Conservation (phyloP, 2,797 vertebrate genomes). For the Lithobates pipiens region DNA sequence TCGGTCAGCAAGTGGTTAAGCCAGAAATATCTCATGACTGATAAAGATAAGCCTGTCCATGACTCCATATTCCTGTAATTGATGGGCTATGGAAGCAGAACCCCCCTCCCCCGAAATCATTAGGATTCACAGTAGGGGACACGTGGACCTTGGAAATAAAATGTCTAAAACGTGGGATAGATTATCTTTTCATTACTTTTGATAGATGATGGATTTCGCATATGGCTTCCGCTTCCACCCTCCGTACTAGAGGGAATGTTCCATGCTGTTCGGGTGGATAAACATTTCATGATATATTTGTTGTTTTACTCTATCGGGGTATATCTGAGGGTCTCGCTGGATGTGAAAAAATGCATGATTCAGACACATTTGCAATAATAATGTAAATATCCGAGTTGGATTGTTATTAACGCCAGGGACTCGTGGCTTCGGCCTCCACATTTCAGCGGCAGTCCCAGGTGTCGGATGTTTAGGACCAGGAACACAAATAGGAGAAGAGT, state of each 20-base stretch:
- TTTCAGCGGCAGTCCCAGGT: constrained; percentile 20
- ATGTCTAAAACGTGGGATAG: no score
- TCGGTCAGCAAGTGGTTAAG: no score
- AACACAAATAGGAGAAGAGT: constrained; percentile 12
- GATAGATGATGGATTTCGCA: no score
- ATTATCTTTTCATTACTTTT: no score
- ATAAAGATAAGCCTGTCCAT: no score
- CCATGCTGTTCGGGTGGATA: not conserved
- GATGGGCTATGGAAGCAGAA: no score
- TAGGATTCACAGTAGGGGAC: no score
- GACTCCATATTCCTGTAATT: no score
- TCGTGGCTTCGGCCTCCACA: constrained; percentile 4
- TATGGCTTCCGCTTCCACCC: no score
- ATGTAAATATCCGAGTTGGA: constrained; percentile 33
- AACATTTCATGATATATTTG: constrained; percentile 18
- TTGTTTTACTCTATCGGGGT: constrained; percentile 15
- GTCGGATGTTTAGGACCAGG: constrained; percentile 38
- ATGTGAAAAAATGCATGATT: constrained; percentile 37
- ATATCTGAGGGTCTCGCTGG: constrained; percentile 22
- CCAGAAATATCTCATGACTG: no score
- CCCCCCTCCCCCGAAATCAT: no score
- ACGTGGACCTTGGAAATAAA: no score
- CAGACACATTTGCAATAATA: constrained; percentile 19
- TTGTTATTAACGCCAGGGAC: constrained; percentile 43
- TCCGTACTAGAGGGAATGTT: not conserved